Evolutionary conservation across 2,797 vertebrate genomes (phyloP).

Genomic region (Etheostoma nigrum): DNA sequence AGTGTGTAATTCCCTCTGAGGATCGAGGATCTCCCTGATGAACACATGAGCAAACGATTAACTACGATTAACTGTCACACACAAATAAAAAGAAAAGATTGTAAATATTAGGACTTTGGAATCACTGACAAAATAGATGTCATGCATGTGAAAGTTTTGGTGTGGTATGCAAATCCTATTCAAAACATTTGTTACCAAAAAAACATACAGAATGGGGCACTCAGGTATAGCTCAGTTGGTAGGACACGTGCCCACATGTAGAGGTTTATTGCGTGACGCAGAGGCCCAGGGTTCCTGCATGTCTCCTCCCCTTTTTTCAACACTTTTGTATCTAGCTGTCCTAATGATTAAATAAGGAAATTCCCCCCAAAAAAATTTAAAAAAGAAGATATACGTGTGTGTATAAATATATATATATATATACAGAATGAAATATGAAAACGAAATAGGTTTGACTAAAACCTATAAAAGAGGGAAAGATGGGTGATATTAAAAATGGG

Average conservation of each 20-base stretch:
- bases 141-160: not conserved
- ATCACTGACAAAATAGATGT: not conserved
- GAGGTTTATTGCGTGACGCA: too few relatives aligned
- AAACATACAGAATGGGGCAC: too few relatives aligned
- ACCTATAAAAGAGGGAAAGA: not conserved
- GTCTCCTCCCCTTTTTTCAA: too few relatives aligned
- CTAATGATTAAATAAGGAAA: too few relatives aligned
- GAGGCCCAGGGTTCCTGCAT: too few relatives aligned
- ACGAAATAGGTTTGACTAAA: not conserved
- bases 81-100: not conserved
- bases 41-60: not conserved
- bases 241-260: too few relatives aligned
- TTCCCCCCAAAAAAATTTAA: too few relatives aligned
- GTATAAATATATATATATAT: too few relatives aligned
- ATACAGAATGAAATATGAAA: not conserved
- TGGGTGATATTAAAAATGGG: not conserved
- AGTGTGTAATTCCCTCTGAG: slow-evolving; percentile 24
- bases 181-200: not conserved
- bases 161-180: not conserved
- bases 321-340: too few relatives aligned
- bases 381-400: too few relatives aligned
- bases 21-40: not conserved
- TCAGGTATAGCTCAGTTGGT: too few relatives aligned
- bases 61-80: not conserved
- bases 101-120: not conserved